Evolutionary conservation across 1,140 invertebrate genomes (phyloP).

Genomic region (Trichomalopsis sarcophagae): DNA sequence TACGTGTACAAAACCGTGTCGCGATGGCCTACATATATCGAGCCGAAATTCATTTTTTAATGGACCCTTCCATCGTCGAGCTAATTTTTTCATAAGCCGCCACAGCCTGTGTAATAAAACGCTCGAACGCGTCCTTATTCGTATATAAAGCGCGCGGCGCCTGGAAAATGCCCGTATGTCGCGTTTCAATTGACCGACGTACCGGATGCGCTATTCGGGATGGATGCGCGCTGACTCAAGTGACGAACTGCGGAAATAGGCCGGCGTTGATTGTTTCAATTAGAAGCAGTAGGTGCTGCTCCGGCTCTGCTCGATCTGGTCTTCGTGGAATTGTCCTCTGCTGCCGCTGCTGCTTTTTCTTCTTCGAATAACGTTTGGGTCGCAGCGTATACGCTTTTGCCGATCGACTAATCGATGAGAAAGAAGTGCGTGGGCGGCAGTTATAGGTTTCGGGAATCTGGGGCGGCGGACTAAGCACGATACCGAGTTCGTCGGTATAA

Average conservation of each 20-base stretch:
- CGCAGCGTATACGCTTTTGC: no score
- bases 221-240: constrained; percentile 56
- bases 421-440: no score
- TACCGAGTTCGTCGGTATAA: no score
- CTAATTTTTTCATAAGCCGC: no score
- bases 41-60: no score
- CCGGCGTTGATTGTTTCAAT: constrained; percentile 59
- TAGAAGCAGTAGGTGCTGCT: constrained; percentile 55
- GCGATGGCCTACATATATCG: no score
- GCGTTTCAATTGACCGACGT: constrained; percentile 33
- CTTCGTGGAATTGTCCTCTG: neutral
- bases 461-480: no score
- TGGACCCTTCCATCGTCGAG: no score
- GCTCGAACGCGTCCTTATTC: neutral
- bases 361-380: no score
- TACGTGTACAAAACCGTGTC: no score
- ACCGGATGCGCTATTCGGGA: constrained; percentile 25
- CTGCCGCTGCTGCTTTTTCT: neutral
- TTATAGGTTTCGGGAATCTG: no score
- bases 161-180: constrained; percentile 40
- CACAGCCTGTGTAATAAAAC: neutral
- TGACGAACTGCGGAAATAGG: constrained; percentile 62
- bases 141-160: constrained; percentile 13
- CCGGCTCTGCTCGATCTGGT: constrained; percentile 2
- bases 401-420: no score